Evolutionary conservation across 2,113 vertebrate genomes (phyloP), one percentile per base, ranked within the genome.

Genomic region (Dolichallabes microphthalmus): DNA sequence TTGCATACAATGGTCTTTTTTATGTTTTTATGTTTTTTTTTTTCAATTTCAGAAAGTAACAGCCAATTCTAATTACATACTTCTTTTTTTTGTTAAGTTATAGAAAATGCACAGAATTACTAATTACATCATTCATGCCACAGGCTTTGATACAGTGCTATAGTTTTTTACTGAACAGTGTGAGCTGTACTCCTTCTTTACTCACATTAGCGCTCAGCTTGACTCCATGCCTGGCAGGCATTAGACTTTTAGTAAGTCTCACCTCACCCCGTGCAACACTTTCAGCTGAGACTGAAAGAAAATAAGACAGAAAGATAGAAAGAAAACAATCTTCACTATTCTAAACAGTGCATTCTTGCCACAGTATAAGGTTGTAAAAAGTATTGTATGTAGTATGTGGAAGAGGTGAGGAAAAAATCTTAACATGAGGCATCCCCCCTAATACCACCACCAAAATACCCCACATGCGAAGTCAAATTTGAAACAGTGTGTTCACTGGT

Each of bases 181-280:
- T 25, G 35, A 86, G 82, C 85, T 57, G 57, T 73, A 82, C 66
- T 22, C 79, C 55, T n/a, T 20, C 69, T 61, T 77, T 27, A 55
- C 85, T 82, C 74, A 82, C 88, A 87, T 82, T 87, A 87, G 82
- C 85, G 85, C 85, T 79, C 85, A 25, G n/a, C 80, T 87, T 85
- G 83, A 75, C 82, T 85, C 50, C 61, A 53, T 73, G 83, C 57
- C 82, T 27, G 57, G 12, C 25, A 30, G 58, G 87, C 80, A 73
- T 88, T 85, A 66, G 50, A 82, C 80, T 83, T 17, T 30, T 32
- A 22, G 10, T 35, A 45, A 45, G 17, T 35, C 2, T 19, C 60
- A 81, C 58, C 20, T 39, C 58, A 76, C 12, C 12, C 25, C 10
- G 32, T 66, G 63, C 39, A 84, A 55, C 60, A 55, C 15, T 84